Base-by-base conservation (phyloP, 2,888 invertebrate genomes). In the Taphrorychus bicolor region DNA sequence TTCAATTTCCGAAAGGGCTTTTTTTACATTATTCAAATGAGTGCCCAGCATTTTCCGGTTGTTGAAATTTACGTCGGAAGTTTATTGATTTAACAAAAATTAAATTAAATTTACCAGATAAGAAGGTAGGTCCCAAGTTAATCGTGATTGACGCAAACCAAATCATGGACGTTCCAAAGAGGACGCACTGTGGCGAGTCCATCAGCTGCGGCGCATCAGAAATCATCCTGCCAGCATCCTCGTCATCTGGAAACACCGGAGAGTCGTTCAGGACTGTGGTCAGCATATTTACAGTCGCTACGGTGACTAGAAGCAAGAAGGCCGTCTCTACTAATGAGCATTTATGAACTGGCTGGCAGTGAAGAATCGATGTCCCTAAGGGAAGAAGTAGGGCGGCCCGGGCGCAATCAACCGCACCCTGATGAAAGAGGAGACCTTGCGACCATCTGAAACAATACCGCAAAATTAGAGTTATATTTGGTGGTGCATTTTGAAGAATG, bases 121-220 rank as follows among this genome's bases (percentile, higher is more conserved):
- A 85, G 83, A 94, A 93, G 32, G 93, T 93, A 23, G 94, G 94
- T 21, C 95, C 95, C 75, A 95, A 87, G 84, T 95, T 94, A 81
- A 95, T 92, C 58, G 94, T 93, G 79, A 95, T 91, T 72, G 92
- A 92, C 59, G 94, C 93, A 83, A 95, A 95, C 95, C 95, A 95
- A 79, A 95, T 94, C 90, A 95, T 95, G 82, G 93, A 93, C 59
- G 94, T 90, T 71, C 95, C 95, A 83, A 95, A 95, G 54, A 94
- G 86, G 70, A 95, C 93, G 83, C 95, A 95, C 87, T 93, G 91
- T 2, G 93, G 93, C 69, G 92, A 92, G 82, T 93, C 93, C 91
- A 92, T 91, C 71, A 93, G 86, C 73, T 92, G 84, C 87, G 77
- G 79, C 40, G 75, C 77, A 67, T 79, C 79, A 17, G 79, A 76